A percentile compares a stretch with the other conserved stretches of the same genome.
Conservation (phyloP, 2,888 invertebrate genomes). For the Lochmaea capreae region DNA sequence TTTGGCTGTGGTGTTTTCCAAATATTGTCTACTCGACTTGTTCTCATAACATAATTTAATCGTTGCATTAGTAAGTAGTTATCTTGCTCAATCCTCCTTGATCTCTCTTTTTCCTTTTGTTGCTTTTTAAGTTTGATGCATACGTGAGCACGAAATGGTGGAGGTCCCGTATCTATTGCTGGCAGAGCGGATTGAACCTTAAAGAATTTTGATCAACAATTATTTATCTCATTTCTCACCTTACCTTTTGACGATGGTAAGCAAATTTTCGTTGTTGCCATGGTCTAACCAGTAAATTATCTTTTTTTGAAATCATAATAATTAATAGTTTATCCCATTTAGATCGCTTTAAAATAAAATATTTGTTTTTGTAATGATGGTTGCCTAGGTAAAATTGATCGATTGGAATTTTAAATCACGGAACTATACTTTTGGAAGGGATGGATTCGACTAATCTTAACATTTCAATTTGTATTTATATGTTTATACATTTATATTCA, state of each 20-base stretch:
- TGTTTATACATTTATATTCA: too few species aligned
- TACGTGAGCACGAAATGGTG: slow-evolving; percentile 74
- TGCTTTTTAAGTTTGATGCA: slow-evolving; percentile 76
- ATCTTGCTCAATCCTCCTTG: slow-evolving; percentile 73
- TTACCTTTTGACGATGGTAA: slow-evolving; percentile 77
- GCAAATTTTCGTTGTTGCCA: slow-evolving; percentile 78
- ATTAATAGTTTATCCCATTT: background rate
- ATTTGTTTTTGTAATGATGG: slow-evolving; percentile 12
- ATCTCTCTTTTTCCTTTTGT: slow-evolving; percentile 77
- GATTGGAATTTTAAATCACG: slow-evolving; percentile 1
- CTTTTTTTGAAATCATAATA: slow-evolving; percentile 76
- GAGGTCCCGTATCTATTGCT: slow-evolving; percentile 75
- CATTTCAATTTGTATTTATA: too few species aligned
- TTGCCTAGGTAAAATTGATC: slow-evolving; percentile 27
- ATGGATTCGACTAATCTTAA: background rate
- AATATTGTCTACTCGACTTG: slow-evolving; percentile 75
- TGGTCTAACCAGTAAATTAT: slow-evolving; percentile 77
- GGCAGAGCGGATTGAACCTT: slow-evolving; percentile 75
- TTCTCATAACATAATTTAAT: slow-evolving; percentile 74
- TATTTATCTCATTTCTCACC: slow-evolving; percentile 25
- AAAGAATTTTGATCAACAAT: background rate
- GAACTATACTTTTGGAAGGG: background rate
- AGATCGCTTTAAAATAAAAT: background rate
- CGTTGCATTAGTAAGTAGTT: slow-evolving; percentile 78
- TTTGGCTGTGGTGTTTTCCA: slow-evolving; percentile 75